These are phyloP conservation scores for Psilanteris sp. DNA, from an alignment of 1,140 invertebrate species.

Conservation along the genomic window DNA sequence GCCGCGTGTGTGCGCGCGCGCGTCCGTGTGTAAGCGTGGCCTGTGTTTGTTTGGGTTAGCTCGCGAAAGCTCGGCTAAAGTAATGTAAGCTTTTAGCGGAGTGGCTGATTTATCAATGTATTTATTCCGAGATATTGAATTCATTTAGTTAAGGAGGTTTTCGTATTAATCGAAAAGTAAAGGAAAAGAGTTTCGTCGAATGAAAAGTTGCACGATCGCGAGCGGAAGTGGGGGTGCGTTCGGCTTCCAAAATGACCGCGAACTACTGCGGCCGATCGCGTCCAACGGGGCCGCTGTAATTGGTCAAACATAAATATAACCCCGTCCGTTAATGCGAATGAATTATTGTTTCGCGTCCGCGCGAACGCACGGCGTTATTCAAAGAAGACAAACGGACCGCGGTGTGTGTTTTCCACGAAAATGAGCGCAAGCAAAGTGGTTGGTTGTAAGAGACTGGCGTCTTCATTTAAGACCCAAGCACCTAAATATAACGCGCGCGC, in stretches of 20 bases:
- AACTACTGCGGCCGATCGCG: too few relatives aligned
- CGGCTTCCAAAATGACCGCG: constrained; percentile 3
- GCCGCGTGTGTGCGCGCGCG: constrained; percentile 30
- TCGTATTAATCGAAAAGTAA: constrained; percentile 55
- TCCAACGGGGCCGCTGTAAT: too few relatives aligned
- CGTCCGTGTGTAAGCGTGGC: constrained; percentile 51
- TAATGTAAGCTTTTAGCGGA: constrained; percentile 80
- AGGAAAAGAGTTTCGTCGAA: constrained; percentile 31
- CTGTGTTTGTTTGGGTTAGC: constrained; percentile 74
- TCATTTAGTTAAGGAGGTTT: constrained; percentile 79
- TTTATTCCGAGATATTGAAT: constrained; percentile 81
- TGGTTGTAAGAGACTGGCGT: too few relatives aligned
- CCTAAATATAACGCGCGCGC: too few relatives aligned
- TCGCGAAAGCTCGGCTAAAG: constrained; percentile 76
- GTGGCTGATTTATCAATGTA: constrained; percentile 81
- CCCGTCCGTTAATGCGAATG: too few relatives aligned
- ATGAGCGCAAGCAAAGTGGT: too few relatives aligned
- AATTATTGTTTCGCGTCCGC: too few relatives aligned
- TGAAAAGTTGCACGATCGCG: constrained; percentile 30
- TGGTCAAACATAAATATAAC: too few relatives aligned
- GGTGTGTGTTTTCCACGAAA: too few relatives aligned
- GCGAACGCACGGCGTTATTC: too few relatives aligned
- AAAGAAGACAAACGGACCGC: too few relatives aligned
- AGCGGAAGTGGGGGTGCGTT: background rate
- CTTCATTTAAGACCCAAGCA: too few relatives aligned